These are phyloP conservation scores for Gonioctena quinquepunctata DNA, from an alignment of 1,140 invertebrate genomes.

Conservation along the genomic window DNA sequence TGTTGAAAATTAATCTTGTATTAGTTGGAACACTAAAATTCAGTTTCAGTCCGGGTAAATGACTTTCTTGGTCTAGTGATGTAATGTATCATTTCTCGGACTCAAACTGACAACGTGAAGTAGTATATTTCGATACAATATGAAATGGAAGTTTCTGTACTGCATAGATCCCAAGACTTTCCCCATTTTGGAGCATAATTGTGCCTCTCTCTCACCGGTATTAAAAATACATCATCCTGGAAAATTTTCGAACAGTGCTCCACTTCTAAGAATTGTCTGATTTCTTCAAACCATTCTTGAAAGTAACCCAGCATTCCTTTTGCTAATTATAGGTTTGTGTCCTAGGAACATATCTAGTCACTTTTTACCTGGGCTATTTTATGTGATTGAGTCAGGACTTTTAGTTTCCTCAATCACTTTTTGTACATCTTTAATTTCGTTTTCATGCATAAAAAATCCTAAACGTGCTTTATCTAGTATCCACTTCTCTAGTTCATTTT, in stretches of 20 bases:
- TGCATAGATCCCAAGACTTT: conserved; percentile 33
- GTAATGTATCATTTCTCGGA: too few species aligned
- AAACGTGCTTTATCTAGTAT: too few species aligned
- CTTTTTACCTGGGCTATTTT: conserved; percentile 17
- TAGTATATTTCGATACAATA: neutral
- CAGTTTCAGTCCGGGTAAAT: too few species aligned
- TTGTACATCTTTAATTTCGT: too few species aligned
- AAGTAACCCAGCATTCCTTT: conserved; percentile 23
- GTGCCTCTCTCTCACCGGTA: conserved; percentile 50
- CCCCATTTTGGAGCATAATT: conserved; percentile 36
- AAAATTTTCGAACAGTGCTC: conserved; percentile 32
- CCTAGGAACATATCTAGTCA: neutral
- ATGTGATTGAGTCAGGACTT: neutral
- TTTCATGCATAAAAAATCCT: too few species aligned
- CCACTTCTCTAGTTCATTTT: too few species aligned
- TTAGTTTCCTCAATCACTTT: neutral
- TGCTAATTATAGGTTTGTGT: neutral
- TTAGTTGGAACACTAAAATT: too few species aligned
- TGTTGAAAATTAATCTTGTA: too few species aligned
- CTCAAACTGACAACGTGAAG: too few species aligned
- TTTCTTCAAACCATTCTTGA: conserved; percentile 24
- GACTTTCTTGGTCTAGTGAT: too few species aligned
- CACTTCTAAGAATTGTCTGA: conserved; percentile 8
- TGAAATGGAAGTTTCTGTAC: conserved; percentile 33
- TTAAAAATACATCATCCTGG: conserved; percentile 50